Evolutionary conservation across 2,797 vertebrate species (phyloP).

Genomic region (Pogonophryne albipinna): DNA sequence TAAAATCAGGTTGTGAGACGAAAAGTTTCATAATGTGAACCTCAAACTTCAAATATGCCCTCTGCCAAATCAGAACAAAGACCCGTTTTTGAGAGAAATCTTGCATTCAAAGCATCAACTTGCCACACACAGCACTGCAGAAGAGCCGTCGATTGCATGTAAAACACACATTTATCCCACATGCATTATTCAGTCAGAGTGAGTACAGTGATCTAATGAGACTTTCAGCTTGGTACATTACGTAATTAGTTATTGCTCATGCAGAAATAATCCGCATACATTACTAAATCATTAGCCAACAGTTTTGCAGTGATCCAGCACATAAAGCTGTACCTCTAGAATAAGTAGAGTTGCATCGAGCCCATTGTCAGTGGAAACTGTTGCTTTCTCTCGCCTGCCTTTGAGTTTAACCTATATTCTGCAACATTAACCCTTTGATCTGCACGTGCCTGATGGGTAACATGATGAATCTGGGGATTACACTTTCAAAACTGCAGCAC

Average conservation of each 20-base stretch:
- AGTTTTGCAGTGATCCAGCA: conserved; percentile 14
- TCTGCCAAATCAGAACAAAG: no score
- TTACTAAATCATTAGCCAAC: conserved; percentile 28
- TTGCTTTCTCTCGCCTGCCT: conserved; percentile 15
- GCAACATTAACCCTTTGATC: conserved; percentile 66
- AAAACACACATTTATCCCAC: conserved; percentile 38
- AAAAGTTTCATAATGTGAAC: no score
- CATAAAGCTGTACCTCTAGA: conserved; percentile 5
- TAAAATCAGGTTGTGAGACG: no score
- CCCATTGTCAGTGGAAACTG: background rate
- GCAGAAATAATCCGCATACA: conserved; percentile 45
- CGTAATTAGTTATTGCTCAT: conserved; percentile 58
- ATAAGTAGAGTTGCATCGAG: background rate
- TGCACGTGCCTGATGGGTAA: conserved; percentile 36
- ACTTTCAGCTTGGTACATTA: conserved; percentile 36
- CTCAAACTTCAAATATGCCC: no score
- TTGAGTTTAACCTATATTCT: conserved; percentile 67
- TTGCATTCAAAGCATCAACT: background rate
- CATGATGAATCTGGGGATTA: conserved; percentile 68
- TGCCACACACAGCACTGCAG: background rate
- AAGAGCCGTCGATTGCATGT: conserved; percentile 2
- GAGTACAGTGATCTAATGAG: conserved; percentile 37
- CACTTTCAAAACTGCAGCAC: conserved; percentile 39
- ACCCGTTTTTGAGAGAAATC: no score
- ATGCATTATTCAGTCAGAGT: conserved; percentile 50